phyloP scores from a whole-genome alignment of 2,888 invertebrate genomes.

The Escarpia spicata region DNA sequence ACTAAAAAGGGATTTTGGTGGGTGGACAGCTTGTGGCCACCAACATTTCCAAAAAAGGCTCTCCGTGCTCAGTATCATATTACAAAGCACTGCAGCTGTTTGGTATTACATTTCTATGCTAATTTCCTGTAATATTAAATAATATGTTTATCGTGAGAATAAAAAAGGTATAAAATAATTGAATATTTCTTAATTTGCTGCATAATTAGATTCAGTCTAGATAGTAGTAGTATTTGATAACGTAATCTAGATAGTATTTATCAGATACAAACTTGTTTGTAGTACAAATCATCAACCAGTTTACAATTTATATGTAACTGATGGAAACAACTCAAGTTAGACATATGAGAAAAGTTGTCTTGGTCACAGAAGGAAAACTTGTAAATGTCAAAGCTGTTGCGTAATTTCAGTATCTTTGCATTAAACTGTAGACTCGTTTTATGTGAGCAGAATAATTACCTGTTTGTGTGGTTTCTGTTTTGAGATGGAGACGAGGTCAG shows the following conservation, averaged over 20 bases:
- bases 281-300: too few species aligned
- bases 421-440: background rate
- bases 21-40: background rate
- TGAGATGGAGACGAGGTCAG: constrained; percentile 16
- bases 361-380: too few species aligned
- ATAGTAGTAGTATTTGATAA: background rate
- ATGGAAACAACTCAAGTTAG: too few species aligned
- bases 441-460: background rate
- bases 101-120: background rate
- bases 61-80: background rate
- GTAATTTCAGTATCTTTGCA: too few species aligned
- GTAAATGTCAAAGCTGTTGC: too few species aligned
- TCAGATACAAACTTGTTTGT: background rate
- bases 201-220: background rate
- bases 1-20: background rate
- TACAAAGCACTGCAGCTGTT: background rate
- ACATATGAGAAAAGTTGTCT: too few species aligned
- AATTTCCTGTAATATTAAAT: background rate
- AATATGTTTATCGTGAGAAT: background rate
- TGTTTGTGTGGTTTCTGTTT: background rate
- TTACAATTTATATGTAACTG: too few species aligned
- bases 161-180: background rate
- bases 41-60: background rate
- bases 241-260: background rate
- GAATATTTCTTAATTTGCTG: background rate